Evolutionary conservation across 2,113 vertebrate genomes (phyloP).

Genomic region (Halichoeres trimaculatus): DNA sequence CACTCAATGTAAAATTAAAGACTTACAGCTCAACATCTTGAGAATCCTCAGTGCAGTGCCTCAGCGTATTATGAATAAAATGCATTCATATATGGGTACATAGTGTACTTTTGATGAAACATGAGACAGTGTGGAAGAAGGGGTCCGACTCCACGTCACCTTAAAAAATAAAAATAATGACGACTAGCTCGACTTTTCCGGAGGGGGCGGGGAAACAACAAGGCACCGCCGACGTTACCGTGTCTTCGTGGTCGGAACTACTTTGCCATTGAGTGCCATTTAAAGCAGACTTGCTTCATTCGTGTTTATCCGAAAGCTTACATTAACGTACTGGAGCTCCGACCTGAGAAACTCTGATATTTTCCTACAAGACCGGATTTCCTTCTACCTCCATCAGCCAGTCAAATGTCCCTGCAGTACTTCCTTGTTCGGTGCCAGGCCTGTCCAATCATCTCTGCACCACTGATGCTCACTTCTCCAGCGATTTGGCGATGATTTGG

Average conservation of each 20-base stretch:
- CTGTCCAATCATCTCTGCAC: constrained; percentile 24
- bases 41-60: neutral
- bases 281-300: neutral
- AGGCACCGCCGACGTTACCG: constrained; percentile 37
- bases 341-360: constrained; percentile 27
- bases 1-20: constrained; percentile 34
- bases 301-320: accelerated
- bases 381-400: constrained; percentile 53
- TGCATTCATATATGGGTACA: constrained; percentile 34
- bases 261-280: accelerated
- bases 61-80: neutral
- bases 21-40: constrained; percentile 47
- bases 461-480: constrained; percentile 29
- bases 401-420: constrained; percentile 22
- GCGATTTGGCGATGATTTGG: accelerated
- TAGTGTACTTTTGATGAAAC: constrained; percentile 44
- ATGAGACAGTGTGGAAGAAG: constrained; percentile 11
- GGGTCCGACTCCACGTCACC: constrained; percentile 81
- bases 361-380: constrained; percentile 66
- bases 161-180: constrained; percentile 75
- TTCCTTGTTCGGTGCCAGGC: constrained; percentile 36
- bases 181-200: constrained; percentile 71
- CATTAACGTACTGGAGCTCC: neutral
- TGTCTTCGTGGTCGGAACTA: neutral
- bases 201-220: constrained; percentile 73